Conservation (phyloP, 2,113 vertebrate genomes). For the Dasyornis broadbenti region DNA sequence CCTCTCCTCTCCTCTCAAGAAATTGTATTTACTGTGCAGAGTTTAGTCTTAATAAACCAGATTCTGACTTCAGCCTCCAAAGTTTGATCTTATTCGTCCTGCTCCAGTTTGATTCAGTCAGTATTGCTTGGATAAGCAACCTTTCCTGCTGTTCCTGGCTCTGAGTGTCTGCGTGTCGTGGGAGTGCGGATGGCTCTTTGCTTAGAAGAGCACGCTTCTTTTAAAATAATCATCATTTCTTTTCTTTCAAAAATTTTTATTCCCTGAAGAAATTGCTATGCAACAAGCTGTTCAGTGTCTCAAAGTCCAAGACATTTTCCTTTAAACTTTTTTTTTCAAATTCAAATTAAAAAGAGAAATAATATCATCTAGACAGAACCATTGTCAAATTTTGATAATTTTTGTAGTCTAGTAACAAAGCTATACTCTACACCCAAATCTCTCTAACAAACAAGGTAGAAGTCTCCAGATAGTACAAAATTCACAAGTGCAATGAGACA, state of each 20-base stretch:
- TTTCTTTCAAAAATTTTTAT: not conserved
- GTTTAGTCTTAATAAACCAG: not conserved
- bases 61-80: not conserved
- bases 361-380: not conserved
- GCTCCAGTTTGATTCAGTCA: not conserved
- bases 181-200: not conserved
- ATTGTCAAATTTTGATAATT: not conserved
- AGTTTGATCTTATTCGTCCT: not conserved
- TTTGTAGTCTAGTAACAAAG: not conserved
- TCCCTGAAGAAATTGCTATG: not conserved
- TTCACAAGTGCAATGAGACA: not conserved
- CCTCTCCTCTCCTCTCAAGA: not conserved
- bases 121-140: not conserved
- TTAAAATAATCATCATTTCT: not conserved
- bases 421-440: not conserved
- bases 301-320: not conserved
- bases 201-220: not conserved
- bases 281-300: not conserved
- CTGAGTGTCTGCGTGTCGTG: accelerated
- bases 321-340: not conserved
- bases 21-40: not conserved
- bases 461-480: not conserved
- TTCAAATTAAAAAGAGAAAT: not conserved
- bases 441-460: not conserved
- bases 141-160: not conserved